phyloP scores from a whole-genome alignment of 1,140 invertebrate species.

The Drosophila gunungcola region DNA sequence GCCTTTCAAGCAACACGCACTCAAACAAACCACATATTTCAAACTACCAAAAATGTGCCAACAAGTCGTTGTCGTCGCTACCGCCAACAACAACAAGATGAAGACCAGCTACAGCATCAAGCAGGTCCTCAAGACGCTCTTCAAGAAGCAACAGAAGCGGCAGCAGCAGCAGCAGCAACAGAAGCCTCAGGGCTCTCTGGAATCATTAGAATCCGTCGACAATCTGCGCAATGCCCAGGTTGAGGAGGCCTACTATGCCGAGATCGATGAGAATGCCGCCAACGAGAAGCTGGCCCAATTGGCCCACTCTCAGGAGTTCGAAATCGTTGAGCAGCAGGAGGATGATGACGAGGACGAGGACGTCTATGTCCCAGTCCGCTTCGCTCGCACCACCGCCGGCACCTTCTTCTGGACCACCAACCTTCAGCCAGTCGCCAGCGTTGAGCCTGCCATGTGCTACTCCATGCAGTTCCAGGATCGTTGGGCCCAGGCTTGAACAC shows the following conservation, averaged over 20 bases:
- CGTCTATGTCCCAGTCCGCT: constrained; percentile 85
- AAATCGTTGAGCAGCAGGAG: constrained; percentile 47
- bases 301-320: constrained; percentile 85
- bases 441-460: constrained; percentile 82
- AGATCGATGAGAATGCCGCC: constrained; percentile 88
- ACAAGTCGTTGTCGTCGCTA: constrained; percentile 61
- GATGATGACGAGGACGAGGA: constrained; percentile 76
- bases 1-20: constrained; percentile 69
- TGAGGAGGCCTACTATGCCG: constrained; percentile 84
- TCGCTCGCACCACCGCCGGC: constrained; percentile 86
- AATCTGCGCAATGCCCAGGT: constrained; percentile 79
- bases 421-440: constrained; percentile 76
- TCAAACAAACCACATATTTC: constrained; percentile 25
- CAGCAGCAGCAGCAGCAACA: constrained; percentile 53
- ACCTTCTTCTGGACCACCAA: constrained; percentile 87
- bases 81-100: constrained; percentile 74
- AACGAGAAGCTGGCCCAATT: constrained; percentile 87
- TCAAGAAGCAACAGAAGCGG: constrained; percentile 80
- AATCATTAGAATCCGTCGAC: constrained; percentile 77
- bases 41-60: constrained; percentile 71
- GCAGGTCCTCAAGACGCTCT: constrained; percentile 85
- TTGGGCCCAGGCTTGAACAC: constrained; percentile 86
- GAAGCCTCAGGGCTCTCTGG: constrained; percentile 59
- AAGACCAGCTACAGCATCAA: constrained; percentile 86
- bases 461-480: constrained; percentile 85